A percentile compares a stretch with the other conserved stretches of the same genome.
Conservation (phyloP, 2,797 vertebrate species). For the Premnoplex brunnescens region DNA sequence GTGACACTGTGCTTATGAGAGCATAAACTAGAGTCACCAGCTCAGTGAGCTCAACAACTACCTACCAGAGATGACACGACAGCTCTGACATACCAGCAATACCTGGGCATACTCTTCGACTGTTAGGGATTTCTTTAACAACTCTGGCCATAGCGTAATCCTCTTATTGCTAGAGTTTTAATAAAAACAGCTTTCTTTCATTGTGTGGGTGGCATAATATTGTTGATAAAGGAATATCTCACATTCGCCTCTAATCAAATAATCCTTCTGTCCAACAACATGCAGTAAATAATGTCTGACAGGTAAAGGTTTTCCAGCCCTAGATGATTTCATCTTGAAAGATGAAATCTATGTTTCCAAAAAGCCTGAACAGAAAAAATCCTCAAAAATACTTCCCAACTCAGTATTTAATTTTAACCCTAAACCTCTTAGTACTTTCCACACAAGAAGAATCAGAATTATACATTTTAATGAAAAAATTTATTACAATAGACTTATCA, state of each 20-base stretch:
- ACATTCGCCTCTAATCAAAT: not conserved
- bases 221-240: not conserved
- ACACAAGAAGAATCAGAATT: not conserved
- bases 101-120: not conserved
- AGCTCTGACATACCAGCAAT: not conserved
- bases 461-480: not conserved
- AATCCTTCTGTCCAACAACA: not conserved
- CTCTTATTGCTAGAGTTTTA: not conserved
- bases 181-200: not conserved
- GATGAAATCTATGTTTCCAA: not conserved
- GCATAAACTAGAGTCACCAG: not conserved
- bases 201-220: not conserved
- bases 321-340: not conserved
- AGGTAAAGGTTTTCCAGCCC: not conserved
- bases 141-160: not conserved
- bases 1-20: not conserved
- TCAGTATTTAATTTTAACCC: not conserved
- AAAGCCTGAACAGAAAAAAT: not conserved
- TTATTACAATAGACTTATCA: not conserved
- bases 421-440: not conserved
- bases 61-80: rapidly evolving
- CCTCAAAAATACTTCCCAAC: not conserved
- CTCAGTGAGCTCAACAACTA: not conserved
- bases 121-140: not conserved
- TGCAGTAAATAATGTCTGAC: not conserved